phyloP scores from a whole-genome alignment of 2,797 vertebrate genomes.

The Telmatherina bonti region DNA sequence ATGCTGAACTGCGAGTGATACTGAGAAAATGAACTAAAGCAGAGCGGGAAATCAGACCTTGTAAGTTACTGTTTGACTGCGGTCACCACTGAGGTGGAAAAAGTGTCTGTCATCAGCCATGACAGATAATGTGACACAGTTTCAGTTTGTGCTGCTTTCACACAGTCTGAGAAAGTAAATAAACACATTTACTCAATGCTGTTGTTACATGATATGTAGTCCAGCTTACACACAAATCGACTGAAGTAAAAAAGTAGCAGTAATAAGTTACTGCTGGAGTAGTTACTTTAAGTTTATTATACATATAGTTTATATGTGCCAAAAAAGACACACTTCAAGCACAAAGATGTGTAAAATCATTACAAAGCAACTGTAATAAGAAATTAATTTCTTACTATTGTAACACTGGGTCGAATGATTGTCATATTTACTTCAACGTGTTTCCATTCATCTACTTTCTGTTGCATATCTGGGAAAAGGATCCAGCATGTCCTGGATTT shows the following conservation, averaged over 20 bases:
- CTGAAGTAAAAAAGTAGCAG: neutral
- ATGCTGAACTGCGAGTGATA: neutral
- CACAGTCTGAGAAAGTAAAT: neutral
- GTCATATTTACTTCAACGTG: no score
- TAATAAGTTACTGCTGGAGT: no score
- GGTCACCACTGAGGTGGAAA: constrained; percentile 59
- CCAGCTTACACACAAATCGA: neutral
- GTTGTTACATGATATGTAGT: neutral
- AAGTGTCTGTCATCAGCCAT: constrained; percentile 29
- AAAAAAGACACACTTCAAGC: no score
- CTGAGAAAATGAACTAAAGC: constrained; percentile 2
- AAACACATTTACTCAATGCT: no score
- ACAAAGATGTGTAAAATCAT: neutral
- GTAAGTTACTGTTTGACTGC: constrained; percentile 53
- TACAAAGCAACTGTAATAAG: neutral
- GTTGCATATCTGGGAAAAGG: no score
- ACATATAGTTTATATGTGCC: no score
- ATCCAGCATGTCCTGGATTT: no score
- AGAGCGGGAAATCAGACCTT: constrained; percentile 50
- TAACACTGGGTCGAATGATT: neutral
- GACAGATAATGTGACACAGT: constrained; percentile 15
- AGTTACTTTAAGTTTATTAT: neutral
- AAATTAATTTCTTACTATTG: neutral
- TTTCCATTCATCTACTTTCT: no score
- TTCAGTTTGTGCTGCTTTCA: neutral